Evolutionary conservation across 92 coral and sea anemone genomes (phyloP).

Genomic region (Phenganax marumi): DNA sequence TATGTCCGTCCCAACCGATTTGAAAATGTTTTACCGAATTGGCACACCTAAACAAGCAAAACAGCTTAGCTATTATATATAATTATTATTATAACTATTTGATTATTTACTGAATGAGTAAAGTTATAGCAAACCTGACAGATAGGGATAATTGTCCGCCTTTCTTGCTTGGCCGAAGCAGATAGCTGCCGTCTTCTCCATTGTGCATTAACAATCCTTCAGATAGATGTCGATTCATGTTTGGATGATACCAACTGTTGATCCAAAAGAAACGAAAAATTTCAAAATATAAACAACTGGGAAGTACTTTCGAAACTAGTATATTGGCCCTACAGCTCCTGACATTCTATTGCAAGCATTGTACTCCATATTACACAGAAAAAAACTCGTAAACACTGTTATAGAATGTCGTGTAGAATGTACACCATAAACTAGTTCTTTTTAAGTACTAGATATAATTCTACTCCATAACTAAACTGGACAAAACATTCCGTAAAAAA

Average conservation of each 20-base stretch:
- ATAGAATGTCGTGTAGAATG: too few relatives aligned
- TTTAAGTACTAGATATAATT: too few relatives aligned
- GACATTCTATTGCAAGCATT: too few relatives aligned
- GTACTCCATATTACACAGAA: too few relatives aligned
- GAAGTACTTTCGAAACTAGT: neutral
- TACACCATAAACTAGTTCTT: too few relatives aligned
- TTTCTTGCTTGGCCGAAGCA: slow-evolving; percentile 83
- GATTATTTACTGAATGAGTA: neutral
- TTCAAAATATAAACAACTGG: neutral
- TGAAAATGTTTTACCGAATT: slow-evolving; percentile 96
- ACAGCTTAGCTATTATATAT: neutral
- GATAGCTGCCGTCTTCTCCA: slow-evolving; percentile 94
- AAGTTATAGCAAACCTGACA: slow-evolving; percentile 62
- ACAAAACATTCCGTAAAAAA: too few relatives aligned
- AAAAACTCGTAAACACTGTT: too few relatives aligned
- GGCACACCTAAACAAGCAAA: slow-evolving; percentile 62
- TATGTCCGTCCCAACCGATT: slow-evolving; percentile 89
- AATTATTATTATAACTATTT: neutral
- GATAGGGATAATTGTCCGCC: slow-evolving; percentile 83
- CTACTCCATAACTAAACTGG: too few relatives aligned
- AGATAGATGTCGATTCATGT: slow-evolving; percentile 78
- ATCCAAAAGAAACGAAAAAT: neutral
- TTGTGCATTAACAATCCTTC: slow-evolving; percentile 90
- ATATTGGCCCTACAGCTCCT: too few relatives aligned
- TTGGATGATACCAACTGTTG: slow-evolving; percentile 85